Evolutionary conservation across 1,140 invertebrate genomes (phyloP).

Genomic region (Brachionus angularis): DNA sequence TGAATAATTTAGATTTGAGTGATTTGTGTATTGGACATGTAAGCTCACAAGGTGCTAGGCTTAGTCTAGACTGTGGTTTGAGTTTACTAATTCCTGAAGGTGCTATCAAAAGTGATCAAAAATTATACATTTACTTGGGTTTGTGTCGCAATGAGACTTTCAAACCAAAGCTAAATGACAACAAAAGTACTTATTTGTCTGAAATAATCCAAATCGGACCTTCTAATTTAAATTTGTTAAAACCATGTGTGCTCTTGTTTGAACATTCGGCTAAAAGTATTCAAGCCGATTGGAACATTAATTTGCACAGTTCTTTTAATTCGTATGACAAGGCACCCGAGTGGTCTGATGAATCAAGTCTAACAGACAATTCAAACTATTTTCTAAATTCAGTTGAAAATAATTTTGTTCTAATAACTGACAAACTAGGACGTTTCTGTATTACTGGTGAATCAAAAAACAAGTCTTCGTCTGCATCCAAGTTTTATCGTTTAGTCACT

Average conservation of each 20-base stretch:
- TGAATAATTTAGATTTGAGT: background rate
- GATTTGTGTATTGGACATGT: conserved; percentile 15
- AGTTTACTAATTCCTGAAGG: conserved; percentile 14
- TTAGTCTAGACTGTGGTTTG: conserved; percentile 5
- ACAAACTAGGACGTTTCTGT: conserved; percentile 11
- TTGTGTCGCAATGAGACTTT: background rate
- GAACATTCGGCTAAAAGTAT: background rate
- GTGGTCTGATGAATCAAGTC: background rate
- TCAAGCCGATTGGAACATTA: conserved; percentile 1
- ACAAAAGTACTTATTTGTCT: background rate
- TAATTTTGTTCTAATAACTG: conserved; percentile 22
- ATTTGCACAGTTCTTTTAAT: background rate
- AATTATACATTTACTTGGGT: background rate
- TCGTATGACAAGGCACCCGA: background rate
- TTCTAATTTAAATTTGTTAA: background rate
- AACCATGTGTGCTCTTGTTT: conserved; percentile 6
- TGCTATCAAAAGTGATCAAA: conserved; percentile 2
- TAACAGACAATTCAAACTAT: background rate
- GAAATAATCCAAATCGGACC: conserved; percentile 35
- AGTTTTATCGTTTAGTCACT: background rate
- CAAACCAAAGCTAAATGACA: conserved; percentile 13
- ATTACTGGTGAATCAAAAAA: background rate
- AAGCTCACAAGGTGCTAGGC: background rate
- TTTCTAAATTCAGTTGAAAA: conserved; percentile 10
- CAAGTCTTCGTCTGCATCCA: conserved; percentile 19